Conservation (phyloP, 2,888 invertebrate genomes). For the Acanthosoma haemorrhoidale region DNA sequence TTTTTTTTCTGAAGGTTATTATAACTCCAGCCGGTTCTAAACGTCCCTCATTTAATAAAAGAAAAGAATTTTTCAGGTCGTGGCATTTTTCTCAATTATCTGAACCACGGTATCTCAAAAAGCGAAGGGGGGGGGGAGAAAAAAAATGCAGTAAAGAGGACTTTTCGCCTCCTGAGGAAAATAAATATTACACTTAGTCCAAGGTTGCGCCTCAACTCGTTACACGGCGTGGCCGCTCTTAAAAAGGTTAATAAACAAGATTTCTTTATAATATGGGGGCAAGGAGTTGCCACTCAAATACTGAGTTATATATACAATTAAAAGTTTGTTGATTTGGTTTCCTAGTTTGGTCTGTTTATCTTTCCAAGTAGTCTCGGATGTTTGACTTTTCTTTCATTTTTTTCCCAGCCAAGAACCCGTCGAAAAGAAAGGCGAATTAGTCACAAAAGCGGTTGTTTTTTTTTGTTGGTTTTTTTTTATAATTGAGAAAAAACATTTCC, state of each 20-base stretch:
- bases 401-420: not conserved
- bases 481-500: not conserved
- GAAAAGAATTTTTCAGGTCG: not conserved
- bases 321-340: conserved; percentile 24
- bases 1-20: no score
- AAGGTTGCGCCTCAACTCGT: not conserved
- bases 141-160: not conserved
- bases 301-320: conserved; percentile 25
- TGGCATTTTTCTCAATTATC: not conserved
- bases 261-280: conserved; percentile 7
- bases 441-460: no score
- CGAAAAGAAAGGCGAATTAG: not conserved
- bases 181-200: not conserved
- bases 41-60: not conserved
- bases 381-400: conserved; percentile 24
- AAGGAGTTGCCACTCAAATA: conserved; percentile 7
- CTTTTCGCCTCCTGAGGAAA: not conserved
- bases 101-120: no score
- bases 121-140: not conserved
- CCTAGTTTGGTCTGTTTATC: conserved; percentile 19
- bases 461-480: no score
- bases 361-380: not conserved
- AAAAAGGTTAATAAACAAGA: conserved; percentile 15
- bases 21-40: no score
- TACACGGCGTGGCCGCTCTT: not conserved